Evolutionary conservation across 1,140 invertebrate species (phyloP).

Genomic region (Microvelia longipes): DNA sequence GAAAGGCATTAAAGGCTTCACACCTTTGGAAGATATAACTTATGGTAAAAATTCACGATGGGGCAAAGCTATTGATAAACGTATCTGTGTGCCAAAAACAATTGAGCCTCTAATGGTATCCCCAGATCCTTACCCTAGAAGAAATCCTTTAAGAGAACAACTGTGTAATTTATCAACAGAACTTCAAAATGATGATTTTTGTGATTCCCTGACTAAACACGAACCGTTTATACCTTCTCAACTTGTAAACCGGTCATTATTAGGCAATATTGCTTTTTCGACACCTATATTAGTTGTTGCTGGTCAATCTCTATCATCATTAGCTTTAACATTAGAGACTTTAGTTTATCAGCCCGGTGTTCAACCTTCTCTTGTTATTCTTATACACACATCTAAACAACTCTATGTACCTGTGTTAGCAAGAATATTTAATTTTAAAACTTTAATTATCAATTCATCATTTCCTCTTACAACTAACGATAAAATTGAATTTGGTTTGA

Average conservation of each 20-base stretch:
- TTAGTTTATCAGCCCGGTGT: conserved; percentile 36
- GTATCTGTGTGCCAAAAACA: conserved; percentile 23
- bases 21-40: conserved; percentile 35
- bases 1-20: conserved; percentile 38
- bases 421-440: conserved; percentile 12
- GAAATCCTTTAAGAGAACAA: conserved; percentile 30
- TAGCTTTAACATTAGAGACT: conserved; percentile 34
- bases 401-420: conserved; percentile 21
- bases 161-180: conserved; percentile 30
- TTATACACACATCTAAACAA: conserved; percentile 21
- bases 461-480: conserved; percentile 24
- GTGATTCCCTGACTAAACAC: conserved; percentile 32
- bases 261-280: conserved; percentile 31
- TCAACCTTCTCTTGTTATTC: conserved; percentile 25
- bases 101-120: conserved; percentile 20
- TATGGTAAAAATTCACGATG: conserved; percentile 23
- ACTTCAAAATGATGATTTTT: conserved; percentile 33
- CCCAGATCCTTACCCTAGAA: conserved; percentile 30
- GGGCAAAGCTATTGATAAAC: conserved; percentile 23
- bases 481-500: conserved; percentile 24
- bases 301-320: conserved; percentile 29
- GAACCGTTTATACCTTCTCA: conserved; percentile 31
- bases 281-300: conserved; percentile 34
- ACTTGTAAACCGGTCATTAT: conserved; percentile 30
- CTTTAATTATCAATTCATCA: conserved; percentile 4